phyloP scores from a whole-genome alignment of 1,140 invertebrate genomes.

The Branchinecta lindahli region DNA sequence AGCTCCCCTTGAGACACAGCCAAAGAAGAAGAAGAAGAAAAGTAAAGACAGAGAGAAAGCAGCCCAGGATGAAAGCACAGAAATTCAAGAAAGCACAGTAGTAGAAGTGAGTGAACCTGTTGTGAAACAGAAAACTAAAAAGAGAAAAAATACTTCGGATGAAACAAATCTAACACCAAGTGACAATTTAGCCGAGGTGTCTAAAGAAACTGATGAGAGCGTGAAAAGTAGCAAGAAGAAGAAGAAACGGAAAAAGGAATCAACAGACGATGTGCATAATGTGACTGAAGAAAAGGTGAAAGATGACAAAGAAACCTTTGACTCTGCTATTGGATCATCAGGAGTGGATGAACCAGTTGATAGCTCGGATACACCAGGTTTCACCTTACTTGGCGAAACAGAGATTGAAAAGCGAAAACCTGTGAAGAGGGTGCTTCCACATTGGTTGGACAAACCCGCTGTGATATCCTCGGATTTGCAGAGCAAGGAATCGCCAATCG shows the following conservation, averaged over 20 bases:
- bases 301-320: not conserved
- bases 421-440: conserved; percentile 51
- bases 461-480: conserved; percentile 53
- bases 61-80: not conserved
- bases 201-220: too few relatives aligned
- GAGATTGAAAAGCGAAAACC: conserved; percentile 25
- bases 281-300: not conserved
- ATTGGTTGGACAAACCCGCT: conserved; percentile 68
- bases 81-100: not conserved
- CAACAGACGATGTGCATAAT: not conserved
- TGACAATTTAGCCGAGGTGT: too few relatives aligned
- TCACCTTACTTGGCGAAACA: conserved; percentile 29
- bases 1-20: not conserved
- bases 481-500: conserved; percentile 39
- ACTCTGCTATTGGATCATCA: conserved; percentile 12
- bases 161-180: too few relatives aligned
- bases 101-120: conserved; percentile 17
- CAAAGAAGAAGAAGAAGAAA: not conserved
- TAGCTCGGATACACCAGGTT: conserved; percentile 23
- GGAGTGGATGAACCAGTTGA: conserved; percentile 24
- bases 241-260: conserved; percentile 14
- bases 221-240: not conserved
- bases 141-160: conserved; percentile 14
- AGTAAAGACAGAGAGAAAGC: conserved; percentile 10
- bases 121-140: conserved; percentile 20